A percentile compares a stretch with the other conserved stretches of the same genome.
phyloP scores from a whole-genome alignment of 2,888 invertebrate species.

The Mycalesis mineus region DNA sequence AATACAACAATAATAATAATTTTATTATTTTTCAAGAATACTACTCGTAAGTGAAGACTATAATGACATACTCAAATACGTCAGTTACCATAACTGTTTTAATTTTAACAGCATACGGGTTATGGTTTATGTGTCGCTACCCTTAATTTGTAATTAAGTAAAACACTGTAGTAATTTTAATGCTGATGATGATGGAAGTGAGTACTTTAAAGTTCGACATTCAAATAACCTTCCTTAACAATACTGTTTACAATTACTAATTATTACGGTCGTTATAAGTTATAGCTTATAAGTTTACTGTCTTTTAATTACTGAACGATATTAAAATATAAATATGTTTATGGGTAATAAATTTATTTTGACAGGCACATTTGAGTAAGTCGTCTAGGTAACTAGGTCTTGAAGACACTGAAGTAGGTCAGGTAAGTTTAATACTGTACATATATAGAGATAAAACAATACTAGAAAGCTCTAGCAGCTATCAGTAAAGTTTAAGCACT shows the following conservation, averaged over 20 bases:
- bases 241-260: neutral
- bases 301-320: neutral
- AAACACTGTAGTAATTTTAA: neutral
- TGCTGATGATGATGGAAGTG: neutral
- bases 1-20: too few relatives aligned
- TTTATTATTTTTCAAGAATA: too few relatives aligned
- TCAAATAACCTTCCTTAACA: neutral
- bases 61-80: neutral
- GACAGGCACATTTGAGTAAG: too few relatives aligned
- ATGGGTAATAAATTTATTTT: too few relatives aligned
- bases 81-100: constrained; percentile 49
- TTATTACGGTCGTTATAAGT: neutral
- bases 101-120: constrained; percentile 47
- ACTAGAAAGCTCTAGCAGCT: neutral
- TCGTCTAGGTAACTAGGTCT: too few relatives aligned
- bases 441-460: too few relatives aligned
- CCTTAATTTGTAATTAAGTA: constrained; percentile 17
- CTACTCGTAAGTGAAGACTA: neutral
- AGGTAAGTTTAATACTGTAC: too few relatives aligned
- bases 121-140: constrained; percentile 35
- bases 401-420: too few relatives aligned
- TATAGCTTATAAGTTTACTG: neutral
- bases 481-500: too few relatives aligned
- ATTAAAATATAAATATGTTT: neutral
- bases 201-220: neutral